Evolutionary conservation across 2,888 invertebrate species (phyloP).

Genomic region (Arrhopalites spinosus): DNA sequence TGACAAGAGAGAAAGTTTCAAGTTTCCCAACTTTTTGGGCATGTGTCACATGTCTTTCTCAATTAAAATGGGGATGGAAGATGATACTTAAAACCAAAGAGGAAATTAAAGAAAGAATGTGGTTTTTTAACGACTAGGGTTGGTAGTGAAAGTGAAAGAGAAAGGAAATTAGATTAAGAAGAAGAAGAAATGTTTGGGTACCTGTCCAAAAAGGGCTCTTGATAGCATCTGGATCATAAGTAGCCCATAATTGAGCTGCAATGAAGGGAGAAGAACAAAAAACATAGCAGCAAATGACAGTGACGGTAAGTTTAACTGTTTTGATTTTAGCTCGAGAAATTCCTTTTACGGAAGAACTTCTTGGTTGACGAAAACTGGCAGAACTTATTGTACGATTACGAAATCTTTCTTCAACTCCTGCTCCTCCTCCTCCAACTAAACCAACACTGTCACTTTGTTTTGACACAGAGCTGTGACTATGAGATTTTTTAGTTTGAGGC

Average conservation of each 20-base stretch:
- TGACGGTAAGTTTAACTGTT: slow-evolving; percentile 68
- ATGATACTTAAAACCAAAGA: no score
- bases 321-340: slow-evolving; percentile 69
- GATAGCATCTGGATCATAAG: slow-evolving; percentile 63
- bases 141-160: no score
- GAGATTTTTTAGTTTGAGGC: slow-evolving; percentile 6
- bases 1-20: no score
- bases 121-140: no score
- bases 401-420: not conserved
- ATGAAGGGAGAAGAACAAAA: slow-evolving; percentile 73
- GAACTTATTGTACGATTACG: slow-evolving; percentile 12
- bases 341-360: slow-evolving; percentile 58
- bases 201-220: slow-evolving; percentile 57
- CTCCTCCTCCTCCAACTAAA: not conserved
- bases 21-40: no score
- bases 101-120: no score
- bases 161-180: no score
- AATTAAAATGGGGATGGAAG: no score
- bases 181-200: slow-evolving; percentile 40
- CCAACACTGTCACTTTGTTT: not conserved
- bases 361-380: not conserved
- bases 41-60: no score
- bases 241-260: slow-evolving; percentile 65
- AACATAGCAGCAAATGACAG: slow-evolving; percentile 70
- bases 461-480: slow-evolving; percentile 6